Evolutionary conservation across 1,140 invertebrate genomes (phyloP), one percentile per base, ranked within the genome.

Genomic region (Drosophila carrolli): DNA sequence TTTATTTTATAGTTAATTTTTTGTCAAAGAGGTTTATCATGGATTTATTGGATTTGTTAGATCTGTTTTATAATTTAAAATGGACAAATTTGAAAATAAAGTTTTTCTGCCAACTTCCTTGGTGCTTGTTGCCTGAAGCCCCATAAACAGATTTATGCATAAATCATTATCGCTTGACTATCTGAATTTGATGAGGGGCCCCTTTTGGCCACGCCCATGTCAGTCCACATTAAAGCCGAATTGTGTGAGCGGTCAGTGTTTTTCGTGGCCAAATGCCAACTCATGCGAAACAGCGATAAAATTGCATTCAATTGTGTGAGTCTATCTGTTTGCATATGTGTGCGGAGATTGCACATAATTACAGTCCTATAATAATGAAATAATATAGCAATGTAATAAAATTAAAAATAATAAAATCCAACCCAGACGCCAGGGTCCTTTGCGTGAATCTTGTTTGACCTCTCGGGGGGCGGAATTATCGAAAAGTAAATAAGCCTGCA

Each of bases 271-370:
- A 50, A 41, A 40, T 46, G 53, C 27, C 65, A 71, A 71, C 56
- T 85, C 81, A 78, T 81, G 82, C 68, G 78, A 75, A 75, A 82
- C 46, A 13, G 61, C 78, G 82, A 86, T 85, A 86, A 86, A 82
- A 75, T 61, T 79, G 71, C 67, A 76, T 72, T 81, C 65, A 59
- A 86, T 60, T 77, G 56, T 51, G 46, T 32, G 50, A 23, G 56
- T 43, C 13, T 9, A 43, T 27, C 14, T 43, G 35, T 59, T 43
- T 37, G 60, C 29, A 41, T 23, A 14, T 29, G 32, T 29, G 14
- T 38, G 43, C 50, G 53, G 37, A 57, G 68, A 78, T 81, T 74
- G 72, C 60, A 61, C 50, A 78, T 75, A 86, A 81, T 81, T 71
- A 86, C 68, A 48, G 60, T 59, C 73, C 56, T 56, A 68, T 55